phyloP scores from a whole-genome alignment of 2,797 vertebrate species.

The Peromyscus melanophrys region DNA sequence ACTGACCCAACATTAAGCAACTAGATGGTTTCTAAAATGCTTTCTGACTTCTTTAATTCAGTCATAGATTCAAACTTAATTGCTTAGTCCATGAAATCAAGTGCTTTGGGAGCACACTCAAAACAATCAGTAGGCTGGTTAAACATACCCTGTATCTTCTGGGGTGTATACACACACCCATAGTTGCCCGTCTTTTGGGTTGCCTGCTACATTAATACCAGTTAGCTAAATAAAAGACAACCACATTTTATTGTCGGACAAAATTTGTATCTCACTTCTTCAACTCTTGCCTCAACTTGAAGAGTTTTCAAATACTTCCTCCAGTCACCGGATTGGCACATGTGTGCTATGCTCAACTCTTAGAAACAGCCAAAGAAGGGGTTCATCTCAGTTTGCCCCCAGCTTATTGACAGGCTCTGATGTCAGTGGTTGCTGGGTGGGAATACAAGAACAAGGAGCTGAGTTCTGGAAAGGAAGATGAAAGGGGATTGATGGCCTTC shows the following conservation, averaged over 20 bases:
- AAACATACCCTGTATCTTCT: slow-evolving; percentile 38
- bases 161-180: background rate
- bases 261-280: slow-evolving; percentile 75
- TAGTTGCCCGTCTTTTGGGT: slow-evolving; percentile 58
- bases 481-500: slow-evolving; percentile 8
- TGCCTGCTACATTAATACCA: slow-evolving; percentile 71
- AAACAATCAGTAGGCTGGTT: slow-evolving; percentile 52
- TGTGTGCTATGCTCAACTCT: slow-evolving; percentile 53
- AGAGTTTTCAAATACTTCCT: slow-evolving; percentile 71
- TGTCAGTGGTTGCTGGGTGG: slow-evolving; percentile 37
- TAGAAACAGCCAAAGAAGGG: slow-evolving; percentile 59
- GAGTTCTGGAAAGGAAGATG: background rate
- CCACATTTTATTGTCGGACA: slow-evolving; percentile 78
- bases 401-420: background rate
- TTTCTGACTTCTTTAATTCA: slow-evolving; percentile 21
- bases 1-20: slow-evolving; percentile 31
- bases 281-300: slow-evolving; percentile 74
- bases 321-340: slow-evolving; percentile 43
- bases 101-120: slow-evolving; percentile 51
- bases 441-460: background rate
- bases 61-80: slow-evolving; percentile 39
- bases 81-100: slow-evolving; percentile 57
- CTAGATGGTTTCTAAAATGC: slow-evolving; percentile 41
- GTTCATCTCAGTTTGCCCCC: slow-evolving; percentile 24
- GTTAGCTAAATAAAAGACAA: slow-evolving; percentile 81